Conservation (phyloP, 1,140 invertebrate genomes). For the Apis cerana region DNA sequence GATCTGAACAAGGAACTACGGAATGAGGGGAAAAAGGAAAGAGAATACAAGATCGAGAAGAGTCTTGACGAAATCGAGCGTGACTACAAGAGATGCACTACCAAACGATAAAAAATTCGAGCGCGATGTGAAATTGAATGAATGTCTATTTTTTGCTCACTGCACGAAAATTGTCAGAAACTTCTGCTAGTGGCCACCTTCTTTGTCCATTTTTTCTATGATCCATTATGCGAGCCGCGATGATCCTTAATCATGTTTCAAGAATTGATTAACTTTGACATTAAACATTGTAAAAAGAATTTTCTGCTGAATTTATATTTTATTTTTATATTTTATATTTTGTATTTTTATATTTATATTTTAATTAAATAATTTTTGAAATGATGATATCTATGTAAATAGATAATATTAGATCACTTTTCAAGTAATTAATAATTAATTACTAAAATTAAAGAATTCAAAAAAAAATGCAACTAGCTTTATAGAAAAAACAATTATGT, state of each 20-base stretch:
- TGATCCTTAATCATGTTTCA: not conserved
- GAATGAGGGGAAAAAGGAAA: slow-evolving; percentile 22
- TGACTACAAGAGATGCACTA: slow-evolving; percentile 40
- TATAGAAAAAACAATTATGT: too few relatives aligned
- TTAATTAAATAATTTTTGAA: not conserved
- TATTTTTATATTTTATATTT: too few relatives aligned
- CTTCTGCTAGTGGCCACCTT: slow-evolving; percentile 6
- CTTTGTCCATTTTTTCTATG: slow-evolving; percentile 24
- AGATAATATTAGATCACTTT: too few relatives aligned
- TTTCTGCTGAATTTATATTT: not conserved
- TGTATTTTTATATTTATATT: too few relatives aligned
- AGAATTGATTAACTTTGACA: slow-evolving; percentile 14
- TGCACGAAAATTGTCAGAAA: slow-evolving; percentile 34
- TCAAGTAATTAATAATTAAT: too few relatives aligned
- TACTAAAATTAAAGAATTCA: too few relatives aligned
- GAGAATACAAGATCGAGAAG: slow-evolving; percentile 5
- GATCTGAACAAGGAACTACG: slow-evolving; percentile 1
- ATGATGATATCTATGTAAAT: not conserved
- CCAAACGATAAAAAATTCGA: slow-evolving; percentile 40
- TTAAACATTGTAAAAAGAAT: not conserved
- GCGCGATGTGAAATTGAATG: slow-evolving; percentile 36
- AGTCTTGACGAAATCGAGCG: slow-evolving; percentile 52
- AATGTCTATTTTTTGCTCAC: slow-evolving; percentile 26
- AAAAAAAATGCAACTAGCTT: too few relatives aligned
- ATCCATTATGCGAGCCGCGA: slow-evolving; percentile 20